Conservation (phyloP, 2,113 vertebrate species). For the Bos indicus region DNA sequence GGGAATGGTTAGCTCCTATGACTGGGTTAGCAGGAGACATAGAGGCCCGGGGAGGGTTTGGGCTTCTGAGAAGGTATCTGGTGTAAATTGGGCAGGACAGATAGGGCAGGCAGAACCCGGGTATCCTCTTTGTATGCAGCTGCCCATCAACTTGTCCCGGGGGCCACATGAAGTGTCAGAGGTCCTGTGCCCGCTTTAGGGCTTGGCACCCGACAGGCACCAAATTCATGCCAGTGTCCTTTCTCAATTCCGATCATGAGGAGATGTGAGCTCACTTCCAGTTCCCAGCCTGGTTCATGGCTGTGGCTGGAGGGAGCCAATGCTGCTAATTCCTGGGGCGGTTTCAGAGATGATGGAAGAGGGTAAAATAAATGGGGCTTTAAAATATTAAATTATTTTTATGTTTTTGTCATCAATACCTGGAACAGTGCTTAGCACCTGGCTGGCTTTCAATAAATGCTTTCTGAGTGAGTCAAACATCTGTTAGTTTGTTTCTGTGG, state of each 20-base stretch:
- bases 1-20: rapidly evolving
- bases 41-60: background rate
- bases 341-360: background rate
- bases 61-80: rapidly evolving
- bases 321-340: background rate
- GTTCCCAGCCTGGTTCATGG: background rate
- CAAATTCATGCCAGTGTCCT: rapidly evolving
- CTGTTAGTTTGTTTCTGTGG: background rate
- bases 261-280: background rate
- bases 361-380: background rate
- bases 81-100: background rate
- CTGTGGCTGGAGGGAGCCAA: too few species aligned
- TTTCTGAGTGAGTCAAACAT: background rate
- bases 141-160: rapidly evolving
- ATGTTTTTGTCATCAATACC: too few species aligned
- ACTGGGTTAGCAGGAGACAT: background rate
- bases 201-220: background rate
- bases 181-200: background rate
- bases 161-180: background rate
- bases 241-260: background rate
- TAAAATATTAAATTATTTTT: background rate
- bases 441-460: background rate
- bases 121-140: rapidly evolving
- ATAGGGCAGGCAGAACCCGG: rapidly evolving
- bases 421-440: background rate